A percentile compares a stretch with the other conserved stretches of the same genome.
Conservation (phyloP, 1,140 invertebrate species). For the Hyphantria cunea region DNA sequence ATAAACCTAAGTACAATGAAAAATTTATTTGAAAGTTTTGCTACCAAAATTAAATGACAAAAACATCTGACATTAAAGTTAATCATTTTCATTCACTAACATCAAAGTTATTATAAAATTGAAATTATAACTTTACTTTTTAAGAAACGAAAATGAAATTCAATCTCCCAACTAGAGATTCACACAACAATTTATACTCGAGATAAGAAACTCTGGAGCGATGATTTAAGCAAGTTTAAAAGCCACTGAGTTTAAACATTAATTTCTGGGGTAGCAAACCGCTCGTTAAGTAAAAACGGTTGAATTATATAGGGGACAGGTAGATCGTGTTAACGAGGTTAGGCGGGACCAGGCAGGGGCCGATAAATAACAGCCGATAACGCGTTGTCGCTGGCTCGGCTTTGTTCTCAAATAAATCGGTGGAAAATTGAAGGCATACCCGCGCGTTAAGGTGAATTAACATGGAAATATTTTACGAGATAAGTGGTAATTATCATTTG, state of each 20-base stretch:
- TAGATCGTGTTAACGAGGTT: conserved; percentile 49
- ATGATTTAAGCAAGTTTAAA: conserved; percentile 30
- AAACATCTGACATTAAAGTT: too few species aligned
- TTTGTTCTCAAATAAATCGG: conserved; percentile 44
- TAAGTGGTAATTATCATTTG: conserved; percentile 20
- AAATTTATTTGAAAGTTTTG: too few species aligned
- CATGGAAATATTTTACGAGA: conserved; percentile 27
- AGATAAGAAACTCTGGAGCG: conserved; percentile 23
- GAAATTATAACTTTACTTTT: too few species aligned
- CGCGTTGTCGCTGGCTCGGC: conserved; percentile 27
- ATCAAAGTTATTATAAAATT: too few species aligned
- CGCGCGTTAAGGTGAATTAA: conserved; percentile 14
- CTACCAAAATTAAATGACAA: too few species aligned
- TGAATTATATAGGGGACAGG: conserved; percentile 48
- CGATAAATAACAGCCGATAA: conserved; percentile 45
- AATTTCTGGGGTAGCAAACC: conserved; percentile 38
- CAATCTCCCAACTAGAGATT: too few species aligned
- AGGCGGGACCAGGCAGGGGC: conserved; percentile 24
- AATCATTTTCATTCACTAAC: too few species aligned
- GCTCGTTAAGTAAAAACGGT: conserved; percentile 47
- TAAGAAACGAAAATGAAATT: too few species aligned
- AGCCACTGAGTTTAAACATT: conserved; percentile 38
- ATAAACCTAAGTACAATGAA: too few species aligned
- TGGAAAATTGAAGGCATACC: conserved; percentile 40
- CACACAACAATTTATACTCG: conserved; percentile 12